Conservation (phyloP, 2,888 invertebrate genomes). For the Andrena fulva region DNA sequence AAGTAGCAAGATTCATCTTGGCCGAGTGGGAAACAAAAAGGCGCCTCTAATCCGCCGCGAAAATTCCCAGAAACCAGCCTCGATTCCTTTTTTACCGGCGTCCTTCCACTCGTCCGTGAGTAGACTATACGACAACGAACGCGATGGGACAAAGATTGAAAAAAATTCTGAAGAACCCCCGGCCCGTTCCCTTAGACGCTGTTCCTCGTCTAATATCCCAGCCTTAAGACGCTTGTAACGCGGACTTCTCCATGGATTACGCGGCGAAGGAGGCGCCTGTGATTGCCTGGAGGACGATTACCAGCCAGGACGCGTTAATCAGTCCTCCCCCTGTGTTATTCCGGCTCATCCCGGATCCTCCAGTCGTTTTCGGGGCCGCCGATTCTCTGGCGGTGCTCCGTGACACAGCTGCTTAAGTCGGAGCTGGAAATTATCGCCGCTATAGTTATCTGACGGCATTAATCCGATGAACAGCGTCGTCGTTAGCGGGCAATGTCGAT, state of each 20-base stretch:
- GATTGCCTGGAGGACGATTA: conserved; percentile 69
- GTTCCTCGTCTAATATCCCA: conserved; percentile 47
- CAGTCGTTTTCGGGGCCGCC: conserved; percentile 40
- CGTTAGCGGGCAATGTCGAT: conserved; percentile 52
- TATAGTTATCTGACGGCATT: conserved; percentile 33
- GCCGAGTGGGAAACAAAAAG: conserved; percentile 22
- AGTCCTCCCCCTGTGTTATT: conserved; percentile 67
- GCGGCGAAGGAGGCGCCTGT: conserved; percentile 46
- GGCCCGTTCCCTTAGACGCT: conserved; percentile 21
- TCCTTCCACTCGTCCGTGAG: conserved; percentile 7
- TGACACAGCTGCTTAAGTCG: conserved; percentile 19
- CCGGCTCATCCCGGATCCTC: conserved; percentile 47
- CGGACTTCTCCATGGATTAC: conserved; percentile 56
- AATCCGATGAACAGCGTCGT: conserved; percentile 28
- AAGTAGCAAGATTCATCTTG: background rate
- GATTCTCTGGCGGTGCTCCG: background rate
- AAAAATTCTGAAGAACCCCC: conserved; percentile 41
- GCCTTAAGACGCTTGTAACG: conserved; percentile 45
- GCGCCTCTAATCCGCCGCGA: conserved; percentile 35
- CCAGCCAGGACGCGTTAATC: conserved; percentile 70
- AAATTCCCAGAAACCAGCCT: conserved; percentile 35
- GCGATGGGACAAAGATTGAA: conserved; percentile 50
- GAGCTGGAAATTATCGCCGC: conserved; percentile 12
- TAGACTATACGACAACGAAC: conserved; percentile 31
- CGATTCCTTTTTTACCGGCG: conserved; percentile 10